Base-by-base conservation (phyloP, 2,113 vertebrate species). In the Suncus etruscus region DNA sequence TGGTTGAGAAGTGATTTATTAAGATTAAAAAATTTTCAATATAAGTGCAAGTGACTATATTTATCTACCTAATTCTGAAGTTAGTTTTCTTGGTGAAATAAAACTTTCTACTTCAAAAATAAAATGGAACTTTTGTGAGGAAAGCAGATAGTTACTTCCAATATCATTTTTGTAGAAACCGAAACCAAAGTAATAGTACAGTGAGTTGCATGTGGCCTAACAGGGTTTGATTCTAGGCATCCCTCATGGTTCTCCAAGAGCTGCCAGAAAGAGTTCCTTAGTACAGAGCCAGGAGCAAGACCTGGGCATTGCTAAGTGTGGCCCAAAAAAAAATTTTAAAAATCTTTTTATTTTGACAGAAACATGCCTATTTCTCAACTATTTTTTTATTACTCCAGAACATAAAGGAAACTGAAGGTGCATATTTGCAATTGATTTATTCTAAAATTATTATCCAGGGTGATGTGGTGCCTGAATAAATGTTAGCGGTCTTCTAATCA, bases 381-480 rank as follows among this genome's bases (percentile, higher is more conserved):
- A n/a, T 8, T 66, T 91, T 94, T 91, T 94, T 91, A 63, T 89
- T 93, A 87, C 86, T 68, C 75, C n/a, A 87, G 70, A 51, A 80
- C 32, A 79, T 65, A 95, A 14, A 92, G 32, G 73, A 87, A 84
- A 78, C 92, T 87, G 24, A 84, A 94, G 92, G 77, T 80, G 39
- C 47, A 31, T 70, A 72, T 76, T 94, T 82, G n/a, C 73, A 93
- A 81, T 27, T 54, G 50, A 70, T 81, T 87, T 65, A 81, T 70
- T 84, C 61, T 86, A 72, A 86, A 72, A 86, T 81, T 89, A 45
- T 65, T n/a, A 94, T 72, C 54, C 27, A 48, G 72, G 22, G 14
- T 82, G 12, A 11, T 58, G 27, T 39, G 14, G 39, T 39, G 10
- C 63, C 76, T 32, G 12, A 83, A 77, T 75, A 93, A 86, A 83